phyloP scores from a whole-genome alignment of 2,888 invertebrate genomes.

The Brachycybe producta region DNA sequence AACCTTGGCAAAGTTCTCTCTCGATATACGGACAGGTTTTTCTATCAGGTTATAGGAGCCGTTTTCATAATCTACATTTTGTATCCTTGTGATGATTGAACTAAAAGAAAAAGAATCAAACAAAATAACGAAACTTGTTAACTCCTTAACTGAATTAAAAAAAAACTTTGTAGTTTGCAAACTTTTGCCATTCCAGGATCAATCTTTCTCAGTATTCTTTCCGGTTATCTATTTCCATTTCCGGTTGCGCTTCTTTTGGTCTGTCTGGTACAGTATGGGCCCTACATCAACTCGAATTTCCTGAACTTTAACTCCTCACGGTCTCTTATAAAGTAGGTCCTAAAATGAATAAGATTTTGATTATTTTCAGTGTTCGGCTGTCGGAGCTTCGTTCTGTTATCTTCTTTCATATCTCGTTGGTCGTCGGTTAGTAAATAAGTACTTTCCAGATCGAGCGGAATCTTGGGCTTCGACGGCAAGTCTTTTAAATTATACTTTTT shows the following conservation, averaged over 20 bases:
- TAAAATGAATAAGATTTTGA: slow-evolving; percentile 3
- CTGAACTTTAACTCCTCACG: slow-evolving; percentile 3
- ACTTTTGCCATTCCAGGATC: slow-evolving; percentile 99
- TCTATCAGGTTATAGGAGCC: slow-evolving; percentile 76
- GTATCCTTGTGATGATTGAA: slow-evolving; percentile 70
- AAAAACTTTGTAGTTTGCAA: slow-evolving; percentile 59
- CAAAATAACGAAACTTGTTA: background rate
- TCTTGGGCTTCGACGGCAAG: slow-evolving; percentile 71
- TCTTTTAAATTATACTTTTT: slow-evolving; percentile 6
- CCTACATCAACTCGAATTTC: background rate
- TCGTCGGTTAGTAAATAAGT: slow-evolving; percentile 64
- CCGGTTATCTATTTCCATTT: slow-evolving; percentile 93
- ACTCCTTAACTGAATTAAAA: slow-evolving; percentile 12
- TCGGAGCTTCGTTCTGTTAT: slow-evolving; percentile 92
- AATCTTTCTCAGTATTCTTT: slow-evolving; percentile 88
- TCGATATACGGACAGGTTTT: slow-evolving; percentile 84
- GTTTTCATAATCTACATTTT: slow-evolving; percentile 87
- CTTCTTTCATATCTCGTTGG: slow-evolving; percentile 82
- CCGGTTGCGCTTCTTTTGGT: slow-evolving; percentile 70
- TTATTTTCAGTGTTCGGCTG: slow-evolving; percentile 62
- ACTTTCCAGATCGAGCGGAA: slow-evolving; percentile 73
- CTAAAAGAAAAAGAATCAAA: background rate
- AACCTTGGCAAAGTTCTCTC: slow-evolving; percentile 78
- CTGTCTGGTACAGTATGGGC: slow-evolving; percentile 37
- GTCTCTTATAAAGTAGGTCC: too few species aligned